Evolutionary conservation across 2,888 invertebrate genomes (phyloP).

Genomic region (Eristalinus sepulchralis): DNA sequence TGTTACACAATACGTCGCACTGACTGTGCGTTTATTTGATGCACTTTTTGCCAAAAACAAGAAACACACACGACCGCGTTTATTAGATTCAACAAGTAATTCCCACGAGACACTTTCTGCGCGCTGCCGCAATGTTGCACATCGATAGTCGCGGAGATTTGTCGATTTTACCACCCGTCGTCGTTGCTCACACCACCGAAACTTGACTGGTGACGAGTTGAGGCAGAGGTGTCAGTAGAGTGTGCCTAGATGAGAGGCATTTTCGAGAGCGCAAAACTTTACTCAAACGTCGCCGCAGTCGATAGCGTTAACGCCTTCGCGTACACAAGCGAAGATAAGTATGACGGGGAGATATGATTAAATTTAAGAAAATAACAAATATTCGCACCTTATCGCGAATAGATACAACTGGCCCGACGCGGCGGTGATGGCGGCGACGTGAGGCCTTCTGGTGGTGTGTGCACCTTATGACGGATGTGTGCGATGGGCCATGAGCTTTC

Average conservation of each 20-base stretch:
- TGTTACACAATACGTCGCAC: slow-evolving; percentile 11
- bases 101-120: background rate
- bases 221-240: slow-evolving; percentile 18
- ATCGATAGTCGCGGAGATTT: background rate
- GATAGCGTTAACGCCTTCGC: background rate
- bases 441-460: slow-evolving; percentile 6
- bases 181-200: background rate
- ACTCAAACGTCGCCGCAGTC: slow-evolving; percentile 26
- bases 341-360: slow-evolving; percentile 57
- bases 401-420: background rate
- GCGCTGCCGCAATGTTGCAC: background rate
- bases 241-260: slow-evolving; percentile 17
- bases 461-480: slow-evolving; percentile 31
- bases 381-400: slow-evolving; percentile 66
- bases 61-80: background rate
- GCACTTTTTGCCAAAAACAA: background rate
- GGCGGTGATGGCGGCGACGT: background rate
- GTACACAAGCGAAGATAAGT: slow-evolving; percentile 49
- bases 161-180: background rate
- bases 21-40: background rate
- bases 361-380: slow-evolving; percentile 36
- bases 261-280: slow-evolving; percentile 9
- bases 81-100: background rate
- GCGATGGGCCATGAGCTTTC: slow-evolving; percentile 45
- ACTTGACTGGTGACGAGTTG: slow-evolving; percentile 10